These are phyloP conservation scores for Callaeas wilsoni DNA, from an alignment of 2,113 vertebrate genomes.

Conservation along the genomic window DNA sequence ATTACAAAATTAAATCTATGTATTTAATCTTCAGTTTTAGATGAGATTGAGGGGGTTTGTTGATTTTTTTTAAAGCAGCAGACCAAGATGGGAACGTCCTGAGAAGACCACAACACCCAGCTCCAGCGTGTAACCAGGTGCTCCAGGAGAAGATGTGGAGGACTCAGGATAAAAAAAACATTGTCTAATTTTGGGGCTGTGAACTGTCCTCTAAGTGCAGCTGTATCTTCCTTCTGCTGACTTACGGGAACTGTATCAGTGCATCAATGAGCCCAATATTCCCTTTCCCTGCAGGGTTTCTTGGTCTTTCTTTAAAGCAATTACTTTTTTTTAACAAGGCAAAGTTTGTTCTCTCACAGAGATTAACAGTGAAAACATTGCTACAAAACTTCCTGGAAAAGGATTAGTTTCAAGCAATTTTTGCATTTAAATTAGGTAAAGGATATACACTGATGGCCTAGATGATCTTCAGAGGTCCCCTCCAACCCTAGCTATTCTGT, in stretches of 20 bases:
- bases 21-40: background rate
- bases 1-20: background rate
- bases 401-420: background rate
- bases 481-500: background rate
- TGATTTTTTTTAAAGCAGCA: background rate
- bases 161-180: background rate
- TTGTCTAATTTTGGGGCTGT: background rate
- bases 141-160: background rate
- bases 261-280: background rate
- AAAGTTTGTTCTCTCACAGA: background rate
- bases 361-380: background rate
- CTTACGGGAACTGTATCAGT: background rate
- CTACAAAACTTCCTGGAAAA: background rate
- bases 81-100: background rate
- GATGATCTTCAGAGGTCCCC: background rate
- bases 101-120: background rate
- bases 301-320: background rate
- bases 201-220: background rate
- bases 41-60: accelerated
- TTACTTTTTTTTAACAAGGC: background rate
- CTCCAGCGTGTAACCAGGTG: background rate
- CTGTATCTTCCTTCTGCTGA: background rate
- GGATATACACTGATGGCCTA: background rate
- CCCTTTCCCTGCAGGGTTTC: background rate
- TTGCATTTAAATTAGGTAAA: background rate